Evolutionary conservation across 2,797 vertebrate genomes (phyloP).

Genomic region (Clarias platycephalus): DNA sequence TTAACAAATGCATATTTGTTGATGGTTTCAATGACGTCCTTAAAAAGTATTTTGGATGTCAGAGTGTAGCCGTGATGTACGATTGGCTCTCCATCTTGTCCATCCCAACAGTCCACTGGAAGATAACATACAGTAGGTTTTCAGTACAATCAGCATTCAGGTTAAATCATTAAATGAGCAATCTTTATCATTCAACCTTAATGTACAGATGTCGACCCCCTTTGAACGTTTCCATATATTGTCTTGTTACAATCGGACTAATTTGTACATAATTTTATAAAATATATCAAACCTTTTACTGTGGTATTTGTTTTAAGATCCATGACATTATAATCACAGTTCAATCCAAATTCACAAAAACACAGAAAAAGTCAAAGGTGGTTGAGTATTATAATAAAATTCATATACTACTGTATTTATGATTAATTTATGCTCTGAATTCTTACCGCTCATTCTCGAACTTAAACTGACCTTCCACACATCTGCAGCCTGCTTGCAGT

Average conservation of each 20-base stretch:
- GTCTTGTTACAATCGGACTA: not conserved
- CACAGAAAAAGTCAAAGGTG: not conserved
- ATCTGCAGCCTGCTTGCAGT: conserved; percentile 93
- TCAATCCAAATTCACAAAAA: not conserved
- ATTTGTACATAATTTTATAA: not conserved
- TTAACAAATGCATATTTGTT: conserved; percentile 95
- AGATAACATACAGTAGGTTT: conserved; percentile 11
- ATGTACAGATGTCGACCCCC: not conserved
- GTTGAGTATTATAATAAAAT: not conserved
- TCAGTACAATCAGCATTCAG: not conserved
- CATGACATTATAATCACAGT: not conserved
- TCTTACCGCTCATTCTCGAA: not conserved
- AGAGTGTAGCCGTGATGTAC: conserved; percentile 97
- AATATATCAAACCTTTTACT: not conserved
- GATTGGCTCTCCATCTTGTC: conserved; percentile 93
- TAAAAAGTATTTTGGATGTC: conserved; percentile 98
- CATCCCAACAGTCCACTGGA: conserved; percentile 97
- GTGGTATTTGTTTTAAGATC: not conserved
- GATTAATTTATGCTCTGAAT: not conserved
- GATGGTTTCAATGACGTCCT: conserved; percentile 95
- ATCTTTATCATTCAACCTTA: not conserved
- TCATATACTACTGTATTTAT: too few relatives aligned
- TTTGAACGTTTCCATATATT: not conserved
- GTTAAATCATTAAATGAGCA: not conserved
- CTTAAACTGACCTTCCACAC: conserved; percentile 86